phyloP scores from a whole-genome alignment of 2,113 vertebrate genomes.

The human region GRCh38 chr3:64052501-64053000 shows the following conservation, averaged over 20 bases:
- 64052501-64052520: background rate
- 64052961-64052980: background rate
- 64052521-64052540: background rate
- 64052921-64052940: background rate
- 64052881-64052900: background rate
- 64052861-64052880: background rate
- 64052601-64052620: background rate
- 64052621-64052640: background rate
- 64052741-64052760: background rate
- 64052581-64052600: background rate
- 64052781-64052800: background rate
- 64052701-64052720: background rate
- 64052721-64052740: background rate
- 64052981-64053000: background rate
- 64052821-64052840: background rate
- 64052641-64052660: background rate
- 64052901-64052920: background rate
- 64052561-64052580: background rate
- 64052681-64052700: background rate
- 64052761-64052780: background rate
- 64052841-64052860: background rate
- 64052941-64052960: background rate
- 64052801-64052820: background rate
- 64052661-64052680: background rate
- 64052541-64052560: background rate